These are phyloP conservation scores for Nothobranchius furzeri DNA, from an alignment of 2,113 vertebrate species.

Conservation along the genomic window DNA sequence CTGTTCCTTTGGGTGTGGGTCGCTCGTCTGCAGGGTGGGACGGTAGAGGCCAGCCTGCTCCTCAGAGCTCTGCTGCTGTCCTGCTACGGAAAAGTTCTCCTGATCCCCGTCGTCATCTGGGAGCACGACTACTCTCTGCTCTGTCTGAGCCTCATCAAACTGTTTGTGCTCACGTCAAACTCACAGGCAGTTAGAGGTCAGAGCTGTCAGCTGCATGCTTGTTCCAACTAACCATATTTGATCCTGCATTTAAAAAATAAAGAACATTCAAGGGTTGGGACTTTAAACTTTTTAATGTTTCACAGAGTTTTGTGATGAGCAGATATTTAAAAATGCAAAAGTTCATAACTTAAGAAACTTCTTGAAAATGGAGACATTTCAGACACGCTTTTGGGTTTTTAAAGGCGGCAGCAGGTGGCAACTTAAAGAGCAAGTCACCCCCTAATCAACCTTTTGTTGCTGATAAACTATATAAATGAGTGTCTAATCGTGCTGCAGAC, in stretches of 20 bases:
- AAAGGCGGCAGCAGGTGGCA: conserved; percentile 28
- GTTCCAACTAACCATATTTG: too few relatives aligned
- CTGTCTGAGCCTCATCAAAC: conserved; percentile 89
- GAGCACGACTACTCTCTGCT: conserved; percentile 92
- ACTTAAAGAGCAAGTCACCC: background rate
- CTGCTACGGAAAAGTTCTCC: conserved; percentile 93
- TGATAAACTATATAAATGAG: too few relatives aligned
- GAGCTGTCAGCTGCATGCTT: background rate
- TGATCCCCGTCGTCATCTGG: conserved; percentile 97
- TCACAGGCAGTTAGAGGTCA: conserved; percentile 92
- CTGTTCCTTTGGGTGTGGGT: conserved; percentile 79
- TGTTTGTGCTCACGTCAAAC: conserved; percentile 94
- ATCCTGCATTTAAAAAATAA: too few relatives aligned
- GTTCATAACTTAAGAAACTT: too few relatives aligned
- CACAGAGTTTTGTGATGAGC: too few relatives aligned
- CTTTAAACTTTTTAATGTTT: too few relatives aligned
- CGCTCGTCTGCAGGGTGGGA: conserved; percentile 50
- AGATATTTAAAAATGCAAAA: too few relatives aligned
- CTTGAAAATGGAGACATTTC: background rate
- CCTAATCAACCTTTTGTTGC: too few relatives aligned
- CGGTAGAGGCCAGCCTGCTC: conserved; percentile 77
- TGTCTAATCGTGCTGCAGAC: too few relatives aligned
- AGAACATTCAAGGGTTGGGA: background rate
- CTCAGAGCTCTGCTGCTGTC: conserved; percentile 91
- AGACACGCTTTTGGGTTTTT: background rate